Evolutionary conservation across 1,140 invertebrate species (phyloP), one percentile per base, ranked within the genome.

Genomic region (Cyclina sinensis): DNA sequence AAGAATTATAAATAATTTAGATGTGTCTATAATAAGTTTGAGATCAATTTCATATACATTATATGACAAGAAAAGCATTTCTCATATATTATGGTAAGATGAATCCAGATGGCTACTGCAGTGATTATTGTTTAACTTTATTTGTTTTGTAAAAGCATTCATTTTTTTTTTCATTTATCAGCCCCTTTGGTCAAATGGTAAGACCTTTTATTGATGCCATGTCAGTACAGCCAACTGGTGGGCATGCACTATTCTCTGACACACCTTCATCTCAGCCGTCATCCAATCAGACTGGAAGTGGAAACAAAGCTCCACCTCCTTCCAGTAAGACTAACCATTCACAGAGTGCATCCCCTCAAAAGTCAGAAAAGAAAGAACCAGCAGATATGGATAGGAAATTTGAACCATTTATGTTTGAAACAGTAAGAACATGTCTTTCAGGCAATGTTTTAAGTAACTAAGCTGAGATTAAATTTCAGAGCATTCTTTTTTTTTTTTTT

Each of bases 121-220:
- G n/a, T n/a, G n/a, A n/a, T n/a, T n/a, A n/a, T n/a, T n/a, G n/a
- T n/a, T n/a, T n/a, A n/a, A n/a, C n/a, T n/a, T n/a, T n/a, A n/a
- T n/a, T n/a, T n/a, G n/a, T n/a, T n/a, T n/a, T n/a, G n/a, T n/a
- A n/a, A n/a, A n/a, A n/a, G n/a, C n/a, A n/a, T n/a, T n/a, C n/a
- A n/a, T n/a, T n/a, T n/a, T n/a, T n/a, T n/a, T n/a, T n/a, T n/a
- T n/a, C n/a, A n/a, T 32, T 37, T 90, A 89, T 18, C 89, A 95
- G 95, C 5, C 94, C 95, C 4, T 91, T 95, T 89, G 95, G 95
- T 70, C 91, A 92, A 51, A 95, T 95, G 94, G 90, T 95, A 14
- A 92, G 92, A 86, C 93, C 94, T 30, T 92, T 94, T 80, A 86
- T 95, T 39, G 94, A 95, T 83, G 86, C 91, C 14, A 94, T 95